Evolutionary conservation across 1,140 invertebrate genomes (phyloP).

Genomic region (Aphelinus certus): DNA sequence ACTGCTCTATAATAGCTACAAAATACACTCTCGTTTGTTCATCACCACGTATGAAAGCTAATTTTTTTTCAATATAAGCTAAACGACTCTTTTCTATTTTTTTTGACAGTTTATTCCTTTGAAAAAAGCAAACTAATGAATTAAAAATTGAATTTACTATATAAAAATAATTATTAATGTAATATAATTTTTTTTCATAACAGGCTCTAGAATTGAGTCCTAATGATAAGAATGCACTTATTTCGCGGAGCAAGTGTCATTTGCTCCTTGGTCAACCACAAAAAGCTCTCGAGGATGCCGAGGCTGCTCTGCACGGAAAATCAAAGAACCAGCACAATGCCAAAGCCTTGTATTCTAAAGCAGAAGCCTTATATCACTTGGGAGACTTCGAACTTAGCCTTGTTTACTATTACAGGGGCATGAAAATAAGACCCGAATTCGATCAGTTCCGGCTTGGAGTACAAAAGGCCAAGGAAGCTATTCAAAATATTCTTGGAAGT

Average conservation of each 20-base stretch:
- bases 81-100: too few relatives aligned
- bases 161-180: neutral
- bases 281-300: conserved; percentile 85
- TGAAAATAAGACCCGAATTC: conserved; percentile 85
- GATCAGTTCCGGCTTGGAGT: conserved; percentile 89
- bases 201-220: conserved; percentile 89
- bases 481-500: conserved; percentile 90
- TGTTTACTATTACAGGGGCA: conserved; percentile 89
- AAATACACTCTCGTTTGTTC: too few relatives aligned
- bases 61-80: too few relatives aligned
- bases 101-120: too few relatives aligned
- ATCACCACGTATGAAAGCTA: too few relatives aligned
- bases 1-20: too few relatives aligned
- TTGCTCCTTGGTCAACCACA: conserved; percentile 87
- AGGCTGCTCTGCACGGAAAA: conserved; percentile 73
- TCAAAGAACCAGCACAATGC: conserved; percentile 80
- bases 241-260: conserved; percentile 89
- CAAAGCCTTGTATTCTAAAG: conserved; percentile 90
- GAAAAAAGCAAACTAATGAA: too few relatives aligned
- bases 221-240: conserved; percentile 84
- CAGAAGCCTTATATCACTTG: conserved; percentile 90
- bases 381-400: conserved; percentile 93
- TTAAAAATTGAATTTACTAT: too few relatives aligned
- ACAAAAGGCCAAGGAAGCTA: conserved; percentile 93
- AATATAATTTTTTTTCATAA: conserved; percentile 47